phyloP scores from a whole-genome alignment of 2,797 vertebrate species.

The Pygocentrus nattereri region DNA sequence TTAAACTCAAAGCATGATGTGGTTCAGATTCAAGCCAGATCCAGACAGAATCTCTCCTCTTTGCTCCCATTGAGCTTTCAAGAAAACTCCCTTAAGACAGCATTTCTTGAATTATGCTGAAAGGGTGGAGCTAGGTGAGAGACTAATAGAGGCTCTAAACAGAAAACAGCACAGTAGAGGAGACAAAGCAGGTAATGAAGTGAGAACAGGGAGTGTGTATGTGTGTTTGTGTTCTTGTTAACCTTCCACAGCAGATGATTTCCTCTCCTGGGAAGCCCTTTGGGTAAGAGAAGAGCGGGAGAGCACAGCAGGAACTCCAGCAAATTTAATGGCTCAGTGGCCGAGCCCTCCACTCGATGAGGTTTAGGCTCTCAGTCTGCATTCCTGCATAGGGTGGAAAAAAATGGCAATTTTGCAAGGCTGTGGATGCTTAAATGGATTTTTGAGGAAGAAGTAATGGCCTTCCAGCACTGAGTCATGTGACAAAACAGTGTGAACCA shows the following conservation, averaged over 20 bases:
- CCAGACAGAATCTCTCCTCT: too few species aligned
- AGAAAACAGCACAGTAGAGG: not conserved
- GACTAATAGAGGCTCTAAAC: not conserved
- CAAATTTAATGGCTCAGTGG: conserved; percentile 23
- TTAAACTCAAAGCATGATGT: too few species aligned
- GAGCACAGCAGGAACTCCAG: not conserved
- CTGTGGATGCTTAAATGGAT: not conserved
- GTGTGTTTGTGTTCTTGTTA: conserved; percentile 19
- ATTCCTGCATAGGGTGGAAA: not conserved
- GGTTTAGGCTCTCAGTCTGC: not conserved
- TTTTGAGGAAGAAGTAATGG: not conserved
- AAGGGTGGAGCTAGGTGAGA: not conserved
- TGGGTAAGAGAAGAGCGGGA: not conserved
- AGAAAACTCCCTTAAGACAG: not conserved
- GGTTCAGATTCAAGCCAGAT: too few species aligned
- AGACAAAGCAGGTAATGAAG: conserved; percentile 24
- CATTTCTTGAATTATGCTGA: not conserved
- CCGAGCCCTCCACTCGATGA: not conserved
- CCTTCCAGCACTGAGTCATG: not conserved
- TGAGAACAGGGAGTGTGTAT: conserved; percentile 1
- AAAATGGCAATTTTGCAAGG: not conserved
- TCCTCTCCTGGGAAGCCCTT: conserved; percentile 6
- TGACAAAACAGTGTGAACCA: not conserved
- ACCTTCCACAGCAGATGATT: conserved; percentile 18
- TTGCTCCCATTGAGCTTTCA: not conserved